Conservation (phyloP, 2,797 vertebrate species). For the Antennarius maculatus region DNA sequence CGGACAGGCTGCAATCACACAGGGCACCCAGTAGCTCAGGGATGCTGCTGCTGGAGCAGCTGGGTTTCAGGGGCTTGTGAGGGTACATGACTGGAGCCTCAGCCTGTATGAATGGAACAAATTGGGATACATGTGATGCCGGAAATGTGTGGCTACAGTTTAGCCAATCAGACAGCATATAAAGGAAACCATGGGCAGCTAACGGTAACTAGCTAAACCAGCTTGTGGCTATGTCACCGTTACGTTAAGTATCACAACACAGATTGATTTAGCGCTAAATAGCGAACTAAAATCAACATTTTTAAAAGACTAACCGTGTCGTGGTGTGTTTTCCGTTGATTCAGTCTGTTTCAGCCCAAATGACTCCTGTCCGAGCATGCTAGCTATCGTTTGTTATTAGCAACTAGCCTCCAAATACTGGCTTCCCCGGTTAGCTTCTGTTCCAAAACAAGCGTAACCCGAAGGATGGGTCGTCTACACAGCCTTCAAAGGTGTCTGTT, state of each 20-base stretch:
- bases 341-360: constrained; percentile 14
- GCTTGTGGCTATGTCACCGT: neutral
- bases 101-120: constrained; percentile 31
- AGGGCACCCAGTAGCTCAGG: constrained; percentile 87
- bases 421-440: neutral
- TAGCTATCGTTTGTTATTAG: constrained; percentile 68
- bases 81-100: constrained; percentile 61
- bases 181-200: neutral
- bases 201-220: constrained; percentile 16
- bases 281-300: neutral
- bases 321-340: neutral
- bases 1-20: constrained; percentile 87
- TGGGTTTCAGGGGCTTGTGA: constrained; percentile 31
- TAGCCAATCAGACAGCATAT: neutral
- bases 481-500: neutral
- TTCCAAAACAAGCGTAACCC: neutral
- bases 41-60: constrained; percentile 82
- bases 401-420: neutral
- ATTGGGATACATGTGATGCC: neutral
- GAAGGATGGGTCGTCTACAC: no score
- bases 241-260: neutral
- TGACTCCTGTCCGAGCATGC: constrained; percentile 41
- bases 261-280: no score
- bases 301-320: constrained; percentile 9
- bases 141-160: neutral